phyloP scores from a whole-genome alignment of 1,140 invertebrate genomes.

The Adoxophyes honmai region DNA sequence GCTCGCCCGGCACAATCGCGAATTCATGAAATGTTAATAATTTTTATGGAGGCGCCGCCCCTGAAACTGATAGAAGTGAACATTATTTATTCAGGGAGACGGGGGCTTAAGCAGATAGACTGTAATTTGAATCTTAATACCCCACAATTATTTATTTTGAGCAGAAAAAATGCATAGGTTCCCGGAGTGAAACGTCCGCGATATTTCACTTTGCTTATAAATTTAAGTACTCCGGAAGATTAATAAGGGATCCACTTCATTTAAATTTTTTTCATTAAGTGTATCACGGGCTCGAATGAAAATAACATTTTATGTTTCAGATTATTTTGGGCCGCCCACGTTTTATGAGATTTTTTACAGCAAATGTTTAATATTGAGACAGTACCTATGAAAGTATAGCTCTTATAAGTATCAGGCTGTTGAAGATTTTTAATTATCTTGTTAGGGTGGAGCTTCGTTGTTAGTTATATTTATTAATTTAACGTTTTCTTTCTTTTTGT shows the following conservation, averaged over 20 bases:
- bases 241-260: conserved; percentile 5
- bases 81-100: conserved; percentile 54
- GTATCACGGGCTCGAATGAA: no score
- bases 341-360: no score
- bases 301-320: no score
- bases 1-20: conserved; percentile 22
- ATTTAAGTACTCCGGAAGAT: not conserved
- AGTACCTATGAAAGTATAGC: no score
- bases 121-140: conserved; percentile 62
- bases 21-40: conserved; percentile 63
- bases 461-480: no score
- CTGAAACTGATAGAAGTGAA: conserved; percentile 27
- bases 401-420: no score
- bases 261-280: conserved; percentile 9
- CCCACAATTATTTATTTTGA: conserved; percentile 62
- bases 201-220: conserved; percentile 5
- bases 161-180: conserved; percentile 47
- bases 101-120: conserved; percentile 49
- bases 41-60: conserved; percentile 39
- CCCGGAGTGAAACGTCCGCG: conserved; percentile 18
- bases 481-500: no score
- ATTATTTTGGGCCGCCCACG: no score
- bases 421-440: no score
- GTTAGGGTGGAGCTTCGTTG: no score
- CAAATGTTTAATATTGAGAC: no score